A percentile compares a stretch with the other conserved stretches of the same genome.
These are phyloP conservation scores for Falcunculus frontatus DNA, from an alignment of 2,113 vertebrate genomes.

Conservation along the genomic window DNA sequence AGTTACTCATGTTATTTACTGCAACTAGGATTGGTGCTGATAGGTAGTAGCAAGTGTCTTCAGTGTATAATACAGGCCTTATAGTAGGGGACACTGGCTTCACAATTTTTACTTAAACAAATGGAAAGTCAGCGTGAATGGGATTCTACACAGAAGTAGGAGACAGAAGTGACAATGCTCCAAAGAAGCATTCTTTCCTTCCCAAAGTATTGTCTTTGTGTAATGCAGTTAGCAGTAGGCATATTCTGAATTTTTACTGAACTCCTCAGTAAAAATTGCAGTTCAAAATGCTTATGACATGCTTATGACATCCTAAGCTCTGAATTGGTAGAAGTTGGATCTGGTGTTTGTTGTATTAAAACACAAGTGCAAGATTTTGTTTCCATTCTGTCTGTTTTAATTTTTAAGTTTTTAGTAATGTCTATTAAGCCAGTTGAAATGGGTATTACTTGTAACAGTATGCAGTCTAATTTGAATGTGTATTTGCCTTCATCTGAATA, in stretches of 20 bases:
- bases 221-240: background rate
- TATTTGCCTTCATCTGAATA: background rate
- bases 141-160: background rate
- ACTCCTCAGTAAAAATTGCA: background rate
- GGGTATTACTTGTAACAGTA: background rate
- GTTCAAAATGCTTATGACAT: background rate
- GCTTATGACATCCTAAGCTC: background rate
- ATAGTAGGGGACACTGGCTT: background rate
- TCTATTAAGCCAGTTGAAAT: background rate
- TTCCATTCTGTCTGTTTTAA: background rate
- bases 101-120: background rate
- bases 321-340: background rate
- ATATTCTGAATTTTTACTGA: background rate
- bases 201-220: background rate
- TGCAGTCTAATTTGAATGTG: background rate
- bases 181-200: background rate
- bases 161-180: background rate
- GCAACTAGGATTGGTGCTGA: background rate
- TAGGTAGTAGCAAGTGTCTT: background rate
- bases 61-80: background rate
- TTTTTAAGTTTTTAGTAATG: background rate
- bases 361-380: background rate
- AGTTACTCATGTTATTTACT: background rate
- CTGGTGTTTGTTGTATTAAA: background rate
- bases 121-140: background rate